These are phyloP conservation scores for Labrus mixtus DNA, from an alignment of 2,113 vertebrate genomes.

Conservation along the genomic window DNA sequence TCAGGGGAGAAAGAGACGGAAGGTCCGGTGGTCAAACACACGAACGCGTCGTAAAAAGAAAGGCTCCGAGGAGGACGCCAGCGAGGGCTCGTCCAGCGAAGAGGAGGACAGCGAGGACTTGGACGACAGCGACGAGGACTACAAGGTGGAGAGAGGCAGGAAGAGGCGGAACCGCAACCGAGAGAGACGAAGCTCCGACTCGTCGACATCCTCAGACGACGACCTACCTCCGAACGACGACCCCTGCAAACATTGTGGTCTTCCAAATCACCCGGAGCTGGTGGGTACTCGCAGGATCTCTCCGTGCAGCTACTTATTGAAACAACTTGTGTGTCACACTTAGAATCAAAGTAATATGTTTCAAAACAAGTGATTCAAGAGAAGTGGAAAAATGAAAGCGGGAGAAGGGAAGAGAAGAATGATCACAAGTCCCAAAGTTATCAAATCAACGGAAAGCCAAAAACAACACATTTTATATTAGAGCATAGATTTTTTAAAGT, in stretches of 20 bases:
- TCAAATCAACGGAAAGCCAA: too few species aligned
- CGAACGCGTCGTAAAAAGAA: conserved; percentile 92
- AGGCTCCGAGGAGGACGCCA: conserved; percentile 85
- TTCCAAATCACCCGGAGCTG: conserved; percentile 97
- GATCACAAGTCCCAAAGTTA: too few species aligned
- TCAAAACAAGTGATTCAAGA: not conserved
- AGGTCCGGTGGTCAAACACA: conserved; percentile 90
- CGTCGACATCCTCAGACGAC: conserved; percentile 81
- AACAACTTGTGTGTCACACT: too few species aligned
- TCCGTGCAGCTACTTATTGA: too few species aligned
- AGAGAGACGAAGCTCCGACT: conserved; percentile 87
- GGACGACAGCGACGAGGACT: conserved; percentile 92
- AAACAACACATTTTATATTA: too few species aligned
- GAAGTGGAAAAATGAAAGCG: not conserved
- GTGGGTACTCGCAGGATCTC: conserved; percentile 74
- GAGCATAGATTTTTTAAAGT: too few species aligned
- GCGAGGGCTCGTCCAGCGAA: conserved; percentile 76
- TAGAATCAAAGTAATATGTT: not conserved
- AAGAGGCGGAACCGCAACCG: conserved; percentile 81
- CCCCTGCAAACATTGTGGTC: conserved; percentile 97
- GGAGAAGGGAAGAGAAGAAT: too few species aligned
- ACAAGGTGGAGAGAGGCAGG: conserved; percentile 79
- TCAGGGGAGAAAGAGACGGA: conserved; percentile 83
- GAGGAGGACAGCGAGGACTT: conserved; percentile 84
- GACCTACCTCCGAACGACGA: conserved; percentile 92